Base-by-base conservation (phyloP, 2,113 vertebrate genomes). In the Dicerorhinus sumatrensis region DNA sequence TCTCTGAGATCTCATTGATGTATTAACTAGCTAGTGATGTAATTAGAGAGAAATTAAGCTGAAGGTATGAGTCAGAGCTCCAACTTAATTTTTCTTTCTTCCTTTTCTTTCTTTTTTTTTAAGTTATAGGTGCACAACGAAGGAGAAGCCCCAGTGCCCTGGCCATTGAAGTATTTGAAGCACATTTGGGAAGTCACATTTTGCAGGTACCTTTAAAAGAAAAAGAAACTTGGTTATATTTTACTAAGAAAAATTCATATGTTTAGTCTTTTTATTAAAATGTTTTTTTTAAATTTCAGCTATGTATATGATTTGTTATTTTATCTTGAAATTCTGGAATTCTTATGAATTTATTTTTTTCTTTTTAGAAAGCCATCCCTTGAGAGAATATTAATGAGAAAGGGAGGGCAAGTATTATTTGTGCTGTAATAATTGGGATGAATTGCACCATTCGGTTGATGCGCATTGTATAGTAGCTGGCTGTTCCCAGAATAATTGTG, bases 101-200 rank as follows among this genome's bases (percentile, higher is more conserved):
- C 98, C 95, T 88, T 98, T 95, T 62, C 97, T 98, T 93, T 98
- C 98, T 95, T 98, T 98, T 98, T 97, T 98, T 97, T 98, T 98
- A 99, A 99, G 99, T 99, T 99, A 99, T 99, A 99, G 99, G 99
- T 98, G 98, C 99, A 96, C 99, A 99, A 98, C 98, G 99, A 98
- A 99, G 99, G 98, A 99, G 99, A 99, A 99, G 99, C 97, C 99
- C 99, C 98, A 99, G 99, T 97, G 98, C 98, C 93, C 97, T 99
- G 94, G 99, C 99, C 97, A 99, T 99, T 83, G 99, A 99, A 98
- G 99, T 99, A 98, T 99, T 99, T 98, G 99, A 99, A 97, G 99
- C 99, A 98, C 99, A 99, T 99, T 99, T 99, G 99, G 99, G 99
- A 98, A 99, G 99, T 99, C 99, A 99, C 99, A 99, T 99, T 98